Evolutionary conservation across 92 coral and sea anemone species (phyloP), one percentile per base, ranked within the genome.

Genomic region (Chrysogorgia sp.): DNA sequence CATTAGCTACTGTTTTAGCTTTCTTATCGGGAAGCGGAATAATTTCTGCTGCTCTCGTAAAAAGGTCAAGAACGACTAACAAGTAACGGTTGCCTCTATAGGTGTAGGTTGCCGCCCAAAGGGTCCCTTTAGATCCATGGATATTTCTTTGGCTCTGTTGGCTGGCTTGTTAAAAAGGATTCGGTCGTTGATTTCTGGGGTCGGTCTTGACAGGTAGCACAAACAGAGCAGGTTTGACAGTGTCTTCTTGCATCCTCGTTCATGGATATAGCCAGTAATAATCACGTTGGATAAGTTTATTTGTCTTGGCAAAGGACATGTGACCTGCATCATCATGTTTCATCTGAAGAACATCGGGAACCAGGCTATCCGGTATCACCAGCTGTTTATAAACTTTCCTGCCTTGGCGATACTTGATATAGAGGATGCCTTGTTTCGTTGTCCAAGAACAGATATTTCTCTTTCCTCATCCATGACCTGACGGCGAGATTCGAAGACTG

Each of bases 171-270:
- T n/a, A n/a, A n/a, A n/a, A n/a, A n/a, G n/a, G n/a, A n/a, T 37
- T n/a, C n/a, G n/a, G n/a, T n/a, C n/a, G n/a, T n/a, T n/a, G n/a
- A n/a, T n/a, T n/a, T n/a, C 43, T 37, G 43, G 12, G 43, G 43
- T 12, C 43, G 43, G 43, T 37, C 43, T 37, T 37, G 43, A 37
- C 60, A 33, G 79, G 68, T 67, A 15, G 67, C 28, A 68, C 31
- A 32, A 65, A 67, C 57, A 81, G 40, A 15, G 67, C 67, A 34
- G 68, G 58, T 22, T 67, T 67, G 57, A 34, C 56, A n/a, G 55
- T 37, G 60, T 40, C 29, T 40, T 52, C 26, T 52, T 6, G 26
- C 17, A 17, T 52, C 59, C 20, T 23, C 7, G 20, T 52, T 17
- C 59, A 52, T 52, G 21, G 59, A 52, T n/a, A n/a, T 20, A 52